These are phyloP conservation scores for Brachymystax lenok DNA, from an alignment of 2,797 vertebrate genomes.

Conservation along the genomic window DNA sequence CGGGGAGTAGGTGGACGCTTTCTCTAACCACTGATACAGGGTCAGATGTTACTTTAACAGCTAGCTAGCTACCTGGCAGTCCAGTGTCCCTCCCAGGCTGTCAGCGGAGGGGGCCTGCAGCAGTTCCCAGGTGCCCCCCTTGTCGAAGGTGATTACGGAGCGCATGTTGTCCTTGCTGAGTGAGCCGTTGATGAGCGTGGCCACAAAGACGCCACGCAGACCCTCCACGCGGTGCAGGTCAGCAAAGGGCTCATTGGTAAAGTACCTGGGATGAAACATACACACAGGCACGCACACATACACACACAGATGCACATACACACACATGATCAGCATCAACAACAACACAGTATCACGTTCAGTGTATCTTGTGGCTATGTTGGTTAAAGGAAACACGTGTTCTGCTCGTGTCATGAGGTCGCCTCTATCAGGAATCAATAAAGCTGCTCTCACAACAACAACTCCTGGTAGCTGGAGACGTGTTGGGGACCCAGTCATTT, in stretches of 20 bases:
- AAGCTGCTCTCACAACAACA: background rate
- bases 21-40: no score
- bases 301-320: slow-evolving; percentile 22
- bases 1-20: no score
- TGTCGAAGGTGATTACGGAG: slow-evolving; percentile 97
- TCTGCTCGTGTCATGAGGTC: background rate
- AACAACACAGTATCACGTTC: slow-evolving; percentile 16
- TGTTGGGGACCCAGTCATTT: background rate
- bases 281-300: slow-evolving; percentile 12
- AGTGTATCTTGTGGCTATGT: background rate
- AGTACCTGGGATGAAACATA: slow-evolving; percentile 79
- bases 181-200: slow-evolving; percentile 90
- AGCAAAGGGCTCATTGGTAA: slow-evolving; percentile 92
- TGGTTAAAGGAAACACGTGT: background rate
- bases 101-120: slow-evolving; percentile 88
- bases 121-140: slow-evolving; percentile 96
- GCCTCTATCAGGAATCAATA: background rate
- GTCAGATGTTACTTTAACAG: background rate
- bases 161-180: slow-evolving; percentile 94
- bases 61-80: slow-evolving; percentile 83
- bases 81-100: slow-evolving; percentile 85
- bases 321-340: background rate
- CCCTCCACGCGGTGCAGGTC: slow-evolving; percentile 95
- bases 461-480: background rate
- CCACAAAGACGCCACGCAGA: slow-evolving; percentile 90